Evolutionary conservation across 2,888 invertebrate species (phyloP).

Genomic region (Ophraella communa): DNA sequence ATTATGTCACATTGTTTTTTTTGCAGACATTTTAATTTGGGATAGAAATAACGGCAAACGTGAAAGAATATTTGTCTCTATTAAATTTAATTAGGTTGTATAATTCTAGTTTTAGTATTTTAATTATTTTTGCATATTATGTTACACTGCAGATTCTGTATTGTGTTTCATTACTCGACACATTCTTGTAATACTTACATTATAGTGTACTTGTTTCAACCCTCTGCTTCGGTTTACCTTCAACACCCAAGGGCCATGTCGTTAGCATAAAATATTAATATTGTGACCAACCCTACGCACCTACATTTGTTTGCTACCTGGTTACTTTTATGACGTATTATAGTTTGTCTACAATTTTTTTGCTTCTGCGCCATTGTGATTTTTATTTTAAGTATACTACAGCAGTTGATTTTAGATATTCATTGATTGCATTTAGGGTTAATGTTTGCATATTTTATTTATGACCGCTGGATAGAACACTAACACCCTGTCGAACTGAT

Average conservation of each 20-base stretch:
- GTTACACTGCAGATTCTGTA: not conserved
- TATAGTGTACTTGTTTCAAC: not conserved
- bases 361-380: too few relatives aligned
- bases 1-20: not conserved
- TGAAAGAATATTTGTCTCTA: not conserved
- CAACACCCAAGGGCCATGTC: not conserved
- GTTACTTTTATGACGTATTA: not conserved
- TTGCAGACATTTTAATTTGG: too few relatives aligned
- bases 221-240: not conserved
- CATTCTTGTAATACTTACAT: not conserved
- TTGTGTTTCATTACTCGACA: not conserved
- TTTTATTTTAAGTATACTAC: too few relatives aligned
- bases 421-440: too few relatives aligned
- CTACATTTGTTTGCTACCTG: not conserved
- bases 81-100: too few relatives aligned
- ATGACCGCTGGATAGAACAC: too few relatives aligned
- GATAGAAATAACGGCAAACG: too few relatives aligned
- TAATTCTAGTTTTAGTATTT: too few relatives aligned
- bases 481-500: too few relatives aligned
- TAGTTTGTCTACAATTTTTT: not conserved
- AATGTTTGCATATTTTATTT: too few relatives aligned
- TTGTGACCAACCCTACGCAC: not conserved
- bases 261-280: not conserved
- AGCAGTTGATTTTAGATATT: too few relatives aligned
- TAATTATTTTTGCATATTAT: not conserved